Conservation (phyloP, 1,140 invertebrate species). For the Pseudachorutes palmiensis region DNA sequence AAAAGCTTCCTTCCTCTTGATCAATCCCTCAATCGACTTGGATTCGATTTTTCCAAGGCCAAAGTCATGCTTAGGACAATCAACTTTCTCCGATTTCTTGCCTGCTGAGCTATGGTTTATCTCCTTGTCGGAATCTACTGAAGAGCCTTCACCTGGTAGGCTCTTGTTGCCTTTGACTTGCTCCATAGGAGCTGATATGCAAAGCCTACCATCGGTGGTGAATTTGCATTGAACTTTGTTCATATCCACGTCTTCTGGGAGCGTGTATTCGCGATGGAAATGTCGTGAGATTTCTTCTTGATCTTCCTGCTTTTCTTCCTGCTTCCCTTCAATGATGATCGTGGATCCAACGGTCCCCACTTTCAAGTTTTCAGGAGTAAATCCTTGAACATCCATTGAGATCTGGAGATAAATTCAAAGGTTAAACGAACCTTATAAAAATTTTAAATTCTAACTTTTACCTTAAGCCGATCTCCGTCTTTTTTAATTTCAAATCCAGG, state of each 20-base stretch:
- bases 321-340: constrained; percentile 58
- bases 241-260: constrained; percentile 54
- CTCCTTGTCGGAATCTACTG: too few species aligned
- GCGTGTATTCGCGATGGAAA: constrained; percentile 54
- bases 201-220: constrained; percentile 1
- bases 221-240: constrained; percentile 51
- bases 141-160: too few species aligned
- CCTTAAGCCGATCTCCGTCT: constrained; percentile 38
- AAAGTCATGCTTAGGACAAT: too few species aligned
- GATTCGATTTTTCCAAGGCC: too few species aligned
- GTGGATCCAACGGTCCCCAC: constrained; percentile 62
- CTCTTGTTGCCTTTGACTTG: too few species aligned
- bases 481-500: constrained; percentile 5
- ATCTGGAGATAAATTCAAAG: neutral
- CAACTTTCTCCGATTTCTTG: too few species aligned
- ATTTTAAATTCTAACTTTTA: constrained; percentile 42
- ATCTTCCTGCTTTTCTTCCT: constrained; percentile 56
- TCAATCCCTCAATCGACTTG: too few species aligned
- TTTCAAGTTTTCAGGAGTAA: constrained; percentile 67
- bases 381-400: constrained; percentile 53
- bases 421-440: neutral
- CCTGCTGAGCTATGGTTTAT: neutral
- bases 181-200: constrained; percentile 4
- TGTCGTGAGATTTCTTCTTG: constrained; percentile 55
- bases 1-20: too few species aligned